Evolutionary conservation across 23 tunicate genomes (phyloP).

Genomic region (Styela plicata): DNA sequence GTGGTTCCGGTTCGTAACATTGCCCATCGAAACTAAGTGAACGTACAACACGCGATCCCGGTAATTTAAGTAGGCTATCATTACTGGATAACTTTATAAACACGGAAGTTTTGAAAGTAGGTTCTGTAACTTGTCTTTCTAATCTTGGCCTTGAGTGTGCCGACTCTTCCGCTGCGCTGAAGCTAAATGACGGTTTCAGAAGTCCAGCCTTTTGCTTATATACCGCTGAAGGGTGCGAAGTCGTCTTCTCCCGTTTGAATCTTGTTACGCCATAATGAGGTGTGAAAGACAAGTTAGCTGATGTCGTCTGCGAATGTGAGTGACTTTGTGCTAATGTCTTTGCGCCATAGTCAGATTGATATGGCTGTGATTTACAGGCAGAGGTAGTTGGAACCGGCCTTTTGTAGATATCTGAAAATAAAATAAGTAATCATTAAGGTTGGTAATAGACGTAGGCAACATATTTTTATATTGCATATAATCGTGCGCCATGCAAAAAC

Average conservation of each 20-base stretch:
- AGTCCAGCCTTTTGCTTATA: not conserved
- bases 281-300: not conserved
- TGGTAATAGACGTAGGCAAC: too few relatives aligned
- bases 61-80: not conserved
- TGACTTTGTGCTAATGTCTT: not conserved
- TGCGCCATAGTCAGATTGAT: not conserved
- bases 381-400: too few relatives aligned
- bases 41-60: not conserved
- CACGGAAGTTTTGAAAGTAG: not conserved
- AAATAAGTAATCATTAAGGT: too few relatives aligned
- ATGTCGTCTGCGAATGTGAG: not conserved
- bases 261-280: not conserved
- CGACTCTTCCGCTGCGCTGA: not conserved
- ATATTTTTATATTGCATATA: too few relatives aligned
- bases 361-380: too few relatives aligned
- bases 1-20: not conserved
- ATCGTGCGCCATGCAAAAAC: too few relatives aligned
- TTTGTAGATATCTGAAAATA: too few relatives aligned
- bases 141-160: not conserved
- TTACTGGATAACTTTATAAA: not conserved
- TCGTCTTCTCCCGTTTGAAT: not conserved
- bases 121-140: conserved; percentile 17
- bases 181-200: not conserved
- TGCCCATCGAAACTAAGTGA: not conserved
- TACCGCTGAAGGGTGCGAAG: not conserved